Evolutionary conservation across 1,140 invertebrate genomes (phyloP), one percentile per base, ranked within the genome.

Genomic region (Lethrus apterus): DNA sequence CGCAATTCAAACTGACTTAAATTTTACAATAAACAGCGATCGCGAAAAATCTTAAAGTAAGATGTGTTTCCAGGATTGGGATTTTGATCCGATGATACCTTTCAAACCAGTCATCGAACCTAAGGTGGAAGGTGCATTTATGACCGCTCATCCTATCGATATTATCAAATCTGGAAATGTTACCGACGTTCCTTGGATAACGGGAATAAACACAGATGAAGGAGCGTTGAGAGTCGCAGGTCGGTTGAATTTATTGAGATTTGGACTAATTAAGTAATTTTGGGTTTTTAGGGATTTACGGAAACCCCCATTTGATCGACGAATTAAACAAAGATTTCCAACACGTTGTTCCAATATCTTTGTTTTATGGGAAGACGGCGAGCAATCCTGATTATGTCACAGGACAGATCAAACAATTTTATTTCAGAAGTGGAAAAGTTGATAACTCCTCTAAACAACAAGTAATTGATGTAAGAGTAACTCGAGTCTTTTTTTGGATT

Each of bases 31-130:
- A n/a, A n/a, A n/a, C n/a, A n/a, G n/a, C n/a, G n/a, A n/a, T n/a
- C n/a, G n/a, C n/a, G n/a, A n/a, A n/a, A 26, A 26, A 26, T 26
- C n/a, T 7, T 26, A n/a, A 26, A 7, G 5, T 26, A 26, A 26
- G 23, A 7, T 26, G 23, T n/a, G n/a, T 7, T 26, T 26, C n/a
- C n/a, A 26, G 23, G 23, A 14, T 17, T 85, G 79, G 70, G 79
- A 79, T 55, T 80, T 75, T 41, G 79, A 81, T 59, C 82, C 82
- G 1, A 79, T 81, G 77, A 83, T 84, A 44, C 79, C 81, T 1
- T 84, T 83, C 53, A 82, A 80, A 49, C 81, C 83, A 0, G 79
- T 81, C 0, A 64, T 83, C 13, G 82, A 86, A 62, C 78, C 77
- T 0, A 59, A 74, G 46, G 67, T 77, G 33, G 69, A 74, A 5